These are phyloP conservation scores for Rhabdomys pumilio DNA, from an alignment of 2,797 vertebrate genomes.

Conservation along the genomic window DNA sequence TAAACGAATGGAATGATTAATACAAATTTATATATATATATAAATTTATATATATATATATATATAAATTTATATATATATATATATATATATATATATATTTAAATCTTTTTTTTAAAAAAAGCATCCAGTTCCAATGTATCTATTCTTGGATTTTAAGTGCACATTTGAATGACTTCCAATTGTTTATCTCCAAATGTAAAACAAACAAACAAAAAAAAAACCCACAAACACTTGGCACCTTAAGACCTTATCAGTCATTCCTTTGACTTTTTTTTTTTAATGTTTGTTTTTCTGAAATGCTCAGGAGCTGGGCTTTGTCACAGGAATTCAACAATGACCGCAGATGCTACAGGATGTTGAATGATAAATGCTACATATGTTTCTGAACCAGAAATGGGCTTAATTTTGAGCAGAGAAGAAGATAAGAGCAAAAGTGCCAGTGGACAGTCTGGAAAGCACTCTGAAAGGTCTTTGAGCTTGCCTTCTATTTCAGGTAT, in stretches of 20 bases:
- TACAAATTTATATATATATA: too few relatives aligned
- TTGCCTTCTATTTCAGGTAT: too few relatives aligned
- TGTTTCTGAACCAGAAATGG: too few relatives aligned
- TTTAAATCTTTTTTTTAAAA: too few relatives aligned
- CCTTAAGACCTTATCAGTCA: too few relatives aligned
- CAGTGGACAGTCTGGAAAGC: too few relatives aligned
- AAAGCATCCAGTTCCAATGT: background rate
- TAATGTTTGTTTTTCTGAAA: background rate
- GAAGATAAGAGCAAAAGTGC: background rate
- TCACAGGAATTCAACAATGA: background rate
- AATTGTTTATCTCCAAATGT: background rate
- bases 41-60: too few relatives aligned
- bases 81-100: too few relatives aligned
- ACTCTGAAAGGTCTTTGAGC: too few relatives aligned
- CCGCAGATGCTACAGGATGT: background rate
- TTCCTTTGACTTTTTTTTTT: background rate
- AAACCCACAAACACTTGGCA: background rate
- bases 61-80: too few relatives aligned
- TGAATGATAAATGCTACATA: background rate
- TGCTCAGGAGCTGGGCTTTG: background rate
- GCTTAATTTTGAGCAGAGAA: background rate
- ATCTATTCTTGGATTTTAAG: constrained; percentile 16
- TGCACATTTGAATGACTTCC: background rate
- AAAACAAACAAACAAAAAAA: background rate
- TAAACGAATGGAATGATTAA: too few relatives aligned